A percentile compares a stretch with the other conserved stretches of the same genome.
phyloP scores from a whole-genome alignment of 2,888 invertebrate genomes.

The Bimastos eiseni region DNA sequence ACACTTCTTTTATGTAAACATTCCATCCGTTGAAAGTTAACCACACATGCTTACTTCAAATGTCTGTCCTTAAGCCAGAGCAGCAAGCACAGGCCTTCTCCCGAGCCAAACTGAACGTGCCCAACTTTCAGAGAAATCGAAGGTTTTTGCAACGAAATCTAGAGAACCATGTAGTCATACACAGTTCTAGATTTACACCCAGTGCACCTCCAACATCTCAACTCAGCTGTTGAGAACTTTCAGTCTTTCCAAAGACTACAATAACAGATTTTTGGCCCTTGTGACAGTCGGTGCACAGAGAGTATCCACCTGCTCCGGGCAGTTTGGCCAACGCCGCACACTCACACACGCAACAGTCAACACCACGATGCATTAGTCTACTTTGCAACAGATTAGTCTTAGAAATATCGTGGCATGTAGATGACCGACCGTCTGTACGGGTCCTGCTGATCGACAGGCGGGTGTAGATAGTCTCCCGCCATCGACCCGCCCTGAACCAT shows the following conservation, averaged over 20 bases:
- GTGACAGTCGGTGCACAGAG: background rate
- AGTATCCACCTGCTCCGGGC: background rate
- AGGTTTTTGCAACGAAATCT: background rate
- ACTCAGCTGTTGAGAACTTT: background rate
- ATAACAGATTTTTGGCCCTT: background rate
- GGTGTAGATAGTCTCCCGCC: slow-evolving; percentile 26
- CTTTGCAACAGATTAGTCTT: background rate
- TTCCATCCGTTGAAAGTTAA: background rate
- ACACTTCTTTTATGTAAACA: background rate
- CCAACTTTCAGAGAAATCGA: too few relatives aligned
- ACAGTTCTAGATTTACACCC: background rate
- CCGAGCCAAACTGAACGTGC: background rate
- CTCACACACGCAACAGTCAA: slow-evolving; percentile 13
- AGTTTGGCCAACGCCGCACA: background rate
- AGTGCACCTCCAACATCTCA: background rate
- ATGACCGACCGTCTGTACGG: slow-evolving; percentile 58
- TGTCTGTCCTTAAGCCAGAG: background rate
- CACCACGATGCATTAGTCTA: background rate
- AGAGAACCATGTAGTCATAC: background rate
- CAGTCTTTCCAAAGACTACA: background rate
- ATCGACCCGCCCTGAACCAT: slow-evolving; percentile 28
- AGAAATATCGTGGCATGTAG: slow-evolving; percentile 57
- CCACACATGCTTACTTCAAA: background rate
- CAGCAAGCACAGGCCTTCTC: background rate
- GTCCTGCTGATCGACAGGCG: slow-evolving; percentile 43